Conservation (phyloP, 1,140 invertebrate genomes). For the Lordiphosa mommai region DNA sequence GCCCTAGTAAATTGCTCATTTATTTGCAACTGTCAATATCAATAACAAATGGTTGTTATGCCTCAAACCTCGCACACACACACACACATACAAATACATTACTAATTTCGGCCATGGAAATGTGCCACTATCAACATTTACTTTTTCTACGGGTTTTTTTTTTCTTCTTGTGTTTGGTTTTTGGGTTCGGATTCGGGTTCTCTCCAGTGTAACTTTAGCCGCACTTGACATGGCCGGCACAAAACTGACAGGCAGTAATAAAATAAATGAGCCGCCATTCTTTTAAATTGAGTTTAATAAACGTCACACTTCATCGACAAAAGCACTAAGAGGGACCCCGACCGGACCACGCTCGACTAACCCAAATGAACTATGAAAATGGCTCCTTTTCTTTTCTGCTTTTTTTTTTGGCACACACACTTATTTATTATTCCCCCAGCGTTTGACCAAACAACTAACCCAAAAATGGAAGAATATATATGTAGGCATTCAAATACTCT, state of each 20-base stretch:
- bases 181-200: not conserved
- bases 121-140: slow-evolving; percentile 65
- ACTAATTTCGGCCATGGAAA: slow-evolving; percentile 54
- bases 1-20: slow-evolving; percentile 69
- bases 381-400: slow-evolving; percentile 11
- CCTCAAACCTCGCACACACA: slow-evolving; percentile 36
- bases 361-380: slow-evolving; percentile 76
- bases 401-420: slow-evolving; percentile 29
- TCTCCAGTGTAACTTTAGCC: slow-evolving; percentile 59
- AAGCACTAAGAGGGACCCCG: slow-evolving; percentile 41
- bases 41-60: slow-evolving; percentile 78
- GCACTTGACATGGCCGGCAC: slow-evolving; percentile 39
- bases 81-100: slow-evolving; percentile 15
- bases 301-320: slow-evolving; percentile 76
- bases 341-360: slow-evolving; percentile 53
- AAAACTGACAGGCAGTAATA: slow-evolving; percentile 67
- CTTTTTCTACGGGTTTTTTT: too few relatives aligned
- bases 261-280: slow-evolving; percentile 77
- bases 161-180: slow-evolving; percentile 13
- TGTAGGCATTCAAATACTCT: slow-evolving; percentile 67
- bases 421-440: slow-evolving; percentile 74
- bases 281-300: slow-evolving; percentile 79
- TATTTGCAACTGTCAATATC: slow-evolving; percentile 78
- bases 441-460: slow-evolving; percentile 70
- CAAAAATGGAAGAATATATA: slow-evolving; percentile 15